Conservation (phyloP, 92 coral and sea anemone genomes). For the Zoanthus sociatus region DNA sequence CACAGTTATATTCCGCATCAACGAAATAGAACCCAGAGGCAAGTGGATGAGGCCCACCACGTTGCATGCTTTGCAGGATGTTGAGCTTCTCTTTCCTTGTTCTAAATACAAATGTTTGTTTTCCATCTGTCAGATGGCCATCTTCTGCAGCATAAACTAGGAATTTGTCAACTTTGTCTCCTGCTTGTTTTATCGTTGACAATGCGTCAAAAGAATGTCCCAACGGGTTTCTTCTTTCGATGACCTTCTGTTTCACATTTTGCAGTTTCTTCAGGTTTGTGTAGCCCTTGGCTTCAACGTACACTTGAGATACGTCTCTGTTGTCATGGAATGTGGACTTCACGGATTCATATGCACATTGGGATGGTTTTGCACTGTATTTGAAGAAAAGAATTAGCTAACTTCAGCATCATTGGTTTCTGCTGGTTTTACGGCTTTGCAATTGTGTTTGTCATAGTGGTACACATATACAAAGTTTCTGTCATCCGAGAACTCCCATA, state of each 20-base stretch:
- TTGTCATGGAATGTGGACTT: constrained; percentile 45
- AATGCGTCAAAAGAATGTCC: constrained; percentile 61
- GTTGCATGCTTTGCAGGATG: constrained; percentile 59
- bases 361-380: constrained; percentile 62
- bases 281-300: constrained; percentile 50
- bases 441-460: constrained; percentile 54
- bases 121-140: constrained; percentile 45
- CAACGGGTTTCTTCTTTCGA: constrained; percentile 45
- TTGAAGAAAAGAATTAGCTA: constrained; percentile 45
- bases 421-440: constrained; percentile 41
- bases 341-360: constrained; percentile 44
- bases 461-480: constrained; percentile 49
- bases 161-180: constrained; percentile 58
- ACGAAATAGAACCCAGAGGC: constrained; percentile 63
- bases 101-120: constrained; percentile 51
- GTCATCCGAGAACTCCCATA: constrained; percentile 53
- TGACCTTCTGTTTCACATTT: constrained; percentile 55
- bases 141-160: constrained; percentile 51
- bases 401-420: constrained; percentile 46
- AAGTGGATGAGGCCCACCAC: constrained; percentile 52
- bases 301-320: constrained; percentile 45
- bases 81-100: constrained; percentile 50
- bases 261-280: constrained; percentile 49
- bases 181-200: constrained; percentile 52
- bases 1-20: constrained; percentile 76